phyloP scores from a whole-genome alignment of 2,888 invertebrate species.

The Eristalis pertinax region DNA sequence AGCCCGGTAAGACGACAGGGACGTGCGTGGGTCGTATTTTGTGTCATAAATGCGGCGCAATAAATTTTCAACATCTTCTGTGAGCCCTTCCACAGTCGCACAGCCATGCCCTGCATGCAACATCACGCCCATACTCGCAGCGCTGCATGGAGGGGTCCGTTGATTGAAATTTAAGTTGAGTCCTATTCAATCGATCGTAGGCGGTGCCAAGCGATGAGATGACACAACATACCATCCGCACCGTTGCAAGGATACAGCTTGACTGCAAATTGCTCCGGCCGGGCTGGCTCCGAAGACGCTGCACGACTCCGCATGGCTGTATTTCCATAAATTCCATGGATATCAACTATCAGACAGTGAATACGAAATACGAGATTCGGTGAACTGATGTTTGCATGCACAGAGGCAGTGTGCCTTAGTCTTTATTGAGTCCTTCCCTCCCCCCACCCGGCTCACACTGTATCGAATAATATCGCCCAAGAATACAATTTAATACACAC shows the following conservation, averaged over 20 bases:
- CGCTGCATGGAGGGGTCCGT: constrained; percentile 15
- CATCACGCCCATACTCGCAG: neutral
- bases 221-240: neutral
- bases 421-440: neutral
- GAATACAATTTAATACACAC: constrained; percentile 35
- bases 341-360: constrained; percentile 58
- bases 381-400: constrained; percentile 56
- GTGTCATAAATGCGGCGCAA: constrained; percentile 35
- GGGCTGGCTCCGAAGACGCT: constrained; percentile 23
- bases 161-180: constrained; percentile 47
- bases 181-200: constrained; percentile 12
- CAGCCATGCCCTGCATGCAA: constrained; percentile 12
- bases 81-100: constrained; percentile 1
- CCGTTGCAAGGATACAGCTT: neutral
- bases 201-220: neutral
- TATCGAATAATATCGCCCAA: constrained; percentile 27
- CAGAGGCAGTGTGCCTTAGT: neutral
- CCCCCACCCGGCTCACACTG: neutral
- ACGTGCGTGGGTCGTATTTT: constrained; percentile 21
- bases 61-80: constrained; percentile 37
- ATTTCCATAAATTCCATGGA: constrained; percentile 59
- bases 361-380: constrained; percentile 53
- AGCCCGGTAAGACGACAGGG: neutral
- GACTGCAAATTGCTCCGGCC: neutral
- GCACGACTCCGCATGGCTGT: constrained; percentile 27